phyloP scores from a whole-genome alignment of 2,888 invertebrate genomes.

The Taenaris catops region DNA sequence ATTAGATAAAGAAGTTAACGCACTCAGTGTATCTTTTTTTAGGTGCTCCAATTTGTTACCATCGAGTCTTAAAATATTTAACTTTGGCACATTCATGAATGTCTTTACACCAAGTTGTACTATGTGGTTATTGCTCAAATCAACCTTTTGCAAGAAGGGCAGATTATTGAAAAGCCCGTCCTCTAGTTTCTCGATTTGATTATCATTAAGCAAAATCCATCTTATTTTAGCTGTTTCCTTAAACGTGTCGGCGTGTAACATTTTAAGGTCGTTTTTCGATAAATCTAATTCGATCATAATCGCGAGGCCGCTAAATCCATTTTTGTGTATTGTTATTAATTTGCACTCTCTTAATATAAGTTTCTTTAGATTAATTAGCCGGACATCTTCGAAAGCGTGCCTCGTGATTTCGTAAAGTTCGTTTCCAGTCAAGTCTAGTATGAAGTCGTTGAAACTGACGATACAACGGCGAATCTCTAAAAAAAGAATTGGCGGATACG shows the following conservation, averaged over 20 bases:
- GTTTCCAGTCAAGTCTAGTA: constrained; percentile 86
- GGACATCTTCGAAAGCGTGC: constrained; percentile 84
- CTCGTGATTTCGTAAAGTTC: constrained; percentile 82
- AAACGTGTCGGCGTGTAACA: constrained; percentile 85
- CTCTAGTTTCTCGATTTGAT: constrained; percentile 85
- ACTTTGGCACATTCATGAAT: constrained; percentile 83
- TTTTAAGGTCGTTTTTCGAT: constrained; percentile 85
- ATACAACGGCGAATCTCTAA: too few relatives aligned
- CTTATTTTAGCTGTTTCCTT: constrained; percentile 85
- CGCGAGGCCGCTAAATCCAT: constrained; percentile 86
- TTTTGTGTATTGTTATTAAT: constrained; percentile 84
- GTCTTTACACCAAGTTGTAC: constrained; percentile 84
- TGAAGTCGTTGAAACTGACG: too few relatives aligned
- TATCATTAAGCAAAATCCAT: constrained; percentile 86
- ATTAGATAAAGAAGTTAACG: constrained; percentile 83
- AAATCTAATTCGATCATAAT: constrained; percentile 92
- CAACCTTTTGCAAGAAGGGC: constrained; percentile 86
- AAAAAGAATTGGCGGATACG: too few relatives aligned
- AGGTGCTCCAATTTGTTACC: constrained; percentile 87
- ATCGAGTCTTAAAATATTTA: constrained; percentile 85
- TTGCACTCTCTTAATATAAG: constrained; percentile 87
- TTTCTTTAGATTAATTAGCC: constrained; percentile 90
- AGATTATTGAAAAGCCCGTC: constrained; percentile 88
- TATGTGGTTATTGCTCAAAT: constrained; percentile 87
- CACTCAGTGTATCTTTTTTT: constrained; percentile 82